A percentile compares a stretch with the other conserved stretches of the same genome.
Evolutionary conservation across 2,797 vertebrate species (phyloP).

Genomic region (Amniataba percoides): DNA sequence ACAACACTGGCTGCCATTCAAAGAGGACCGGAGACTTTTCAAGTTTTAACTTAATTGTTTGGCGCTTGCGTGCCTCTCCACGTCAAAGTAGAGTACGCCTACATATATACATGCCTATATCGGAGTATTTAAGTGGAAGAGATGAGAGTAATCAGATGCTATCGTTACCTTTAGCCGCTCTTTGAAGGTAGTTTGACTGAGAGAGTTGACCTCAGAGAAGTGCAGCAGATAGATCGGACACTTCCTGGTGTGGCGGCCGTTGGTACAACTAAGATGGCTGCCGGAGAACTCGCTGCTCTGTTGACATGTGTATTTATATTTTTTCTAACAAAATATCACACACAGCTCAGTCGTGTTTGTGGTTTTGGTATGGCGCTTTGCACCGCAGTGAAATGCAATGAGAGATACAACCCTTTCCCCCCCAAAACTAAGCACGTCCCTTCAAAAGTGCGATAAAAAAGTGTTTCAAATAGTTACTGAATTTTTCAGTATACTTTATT

Average conservation of each 20-base stretch:
- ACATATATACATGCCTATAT: rapidly evolving
- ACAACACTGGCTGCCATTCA: conserved; percentile 77
- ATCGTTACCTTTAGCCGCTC: conserved; percentile 73
- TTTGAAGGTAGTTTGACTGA: conserved; percentile 76
- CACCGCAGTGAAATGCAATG: too few relatives aligned
- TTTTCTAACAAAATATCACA: too few relatives aligned
- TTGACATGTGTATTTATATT: not conserved
- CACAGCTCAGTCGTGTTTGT: too few relatives aligned
- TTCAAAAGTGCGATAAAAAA: too few relatives aligned
- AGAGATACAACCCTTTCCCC: too few relatives aligned
- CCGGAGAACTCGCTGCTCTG: not conserved
- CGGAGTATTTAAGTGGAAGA: not conserved
- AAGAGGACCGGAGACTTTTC: conserved; percentile 48
- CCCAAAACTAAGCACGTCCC: too few relatives aligned
- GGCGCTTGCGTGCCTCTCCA: not conserved
- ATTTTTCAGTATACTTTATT: too few relatives aligned
- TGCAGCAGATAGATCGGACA: conserved; percentile 66
- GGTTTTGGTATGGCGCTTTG: too few relatives aligned
- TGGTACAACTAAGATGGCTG: conserved; percentile 78
- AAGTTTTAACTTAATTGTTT: conserved; percentile 21
- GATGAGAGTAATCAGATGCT: not conserved
- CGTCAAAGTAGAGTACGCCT: rapidly evolving
- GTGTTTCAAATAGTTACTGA: too few relatives aligned
- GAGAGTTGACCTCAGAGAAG: conserved; percentile 76
- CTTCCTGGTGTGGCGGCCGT: conserved; percentile 62